Conservation (phyloP, 2,113 vertebrate genomes). For the Strigops habroptila region DNA sequence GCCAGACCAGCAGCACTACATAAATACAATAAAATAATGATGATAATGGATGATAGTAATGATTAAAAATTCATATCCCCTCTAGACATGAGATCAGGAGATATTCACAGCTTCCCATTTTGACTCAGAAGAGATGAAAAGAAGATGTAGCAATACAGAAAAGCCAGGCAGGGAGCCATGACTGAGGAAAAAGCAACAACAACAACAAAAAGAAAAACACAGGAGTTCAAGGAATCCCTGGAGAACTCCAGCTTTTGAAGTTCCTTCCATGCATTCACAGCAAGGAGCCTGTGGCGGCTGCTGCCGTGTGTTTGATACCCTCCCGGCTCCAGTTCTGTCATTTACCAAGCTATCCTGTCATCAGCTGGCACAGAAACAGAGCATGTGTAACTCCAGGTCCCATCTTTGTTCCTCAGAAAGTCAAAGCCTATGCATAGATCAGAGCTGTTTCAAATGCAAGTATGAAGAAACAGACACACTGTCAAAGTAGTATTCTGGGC, state of each 20-base stretch:
- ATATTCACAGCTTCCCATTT: background rate
- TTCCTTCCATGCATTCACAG: background rate
- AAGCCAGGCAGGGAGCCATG: background rate
- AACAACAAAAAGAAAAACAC: conserved; percentile 27
- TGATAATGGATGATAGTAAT: background rate
- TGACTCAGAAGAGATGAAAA: background rate
- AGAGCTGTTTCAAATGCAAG: background rate
- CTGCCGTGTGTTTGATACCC: background rate
- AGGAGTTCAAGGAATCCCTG: conserved; percentile 46
- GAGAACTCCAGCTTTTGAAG: conserved; percentile 49
- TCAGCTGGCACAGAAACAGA: background rate
- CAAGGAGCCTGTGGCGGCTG: conserved; percentile 25
- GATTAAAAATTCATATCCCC: conserved; percentile 30
- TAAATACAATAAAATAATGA: conserved; percentile 16
- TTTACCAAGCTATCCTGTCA: conserved; percentile 20
- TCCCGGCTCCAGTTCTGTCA: conserved; percentile 8
- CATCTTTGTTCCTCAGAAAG: background rate
- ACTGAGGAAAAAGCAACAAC: background rate
- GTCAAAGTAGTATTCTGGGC: background rate
- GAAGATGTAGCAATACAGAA: background rate
- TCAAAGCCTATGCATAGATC: background rate
- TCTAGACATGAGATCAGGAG: background rate
- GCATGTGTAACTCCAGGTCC: background rate
- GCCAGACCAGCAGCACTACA: background rate
- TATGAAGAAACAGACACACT: background rate